A percentile compares a stretch with the other conserved stretches of the same genome.
Conservation (phyloP, 2,797 vertebrate species). For the Sebastes elongatus region DNA sequence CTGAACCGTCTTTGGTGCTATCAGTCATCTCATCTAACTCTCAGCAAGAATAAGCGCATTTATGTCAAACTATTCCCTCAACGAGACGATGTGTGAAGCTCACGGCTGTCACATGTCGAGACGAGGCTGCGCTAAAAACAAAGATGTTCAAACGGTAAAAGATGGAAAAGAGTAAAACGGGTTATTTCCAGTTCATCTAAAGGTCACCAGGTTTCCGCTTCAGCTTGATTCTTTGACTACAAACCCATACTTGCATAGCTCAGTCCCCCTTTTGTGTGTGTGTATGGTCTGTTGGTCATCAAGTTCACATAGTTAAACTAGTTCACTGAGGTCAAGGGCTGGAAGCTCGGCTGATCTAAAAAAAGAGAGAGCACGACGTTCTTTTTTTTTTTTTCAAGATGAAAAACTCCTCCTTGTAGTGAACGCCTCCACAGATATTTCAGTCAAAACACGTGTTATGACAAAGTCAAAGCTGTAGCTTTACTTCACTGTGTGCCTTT, state of each 20-base stretch:
- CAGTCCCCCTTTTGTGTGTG: constrained; percentile 5
- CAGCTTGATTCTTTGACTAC: constrained; percentile 8
- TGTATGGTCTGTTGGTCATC: constrained; percentile 13
- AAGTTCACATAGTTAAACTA: constrained; percentile 32
- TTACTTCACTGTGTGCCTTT: constrained; percentile 30
- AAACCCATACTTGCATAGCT: neutral
- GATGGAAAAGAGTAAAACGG: constrained; percentile 9
- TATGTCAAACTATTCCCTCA: neutral
- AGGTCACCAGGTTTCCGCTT: constrained; percentile 12
- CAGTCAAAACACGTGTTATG: constrained; percentile 13
- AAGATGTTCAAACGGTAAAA: constrained; percentile 1
- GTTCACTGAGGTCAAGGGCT: constrained; percentile 43
- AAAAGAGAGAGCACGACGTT: constrained; percentile 8
- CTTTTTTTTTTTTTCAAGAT: constrained; percentile 20
- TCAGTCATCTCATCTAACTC: neutral
- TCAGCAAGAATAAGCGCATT: neutral
- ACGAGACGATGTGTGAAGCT: neutral
- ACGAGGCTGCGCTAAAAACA: neutral
- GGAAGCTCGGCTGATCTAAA: constrained; percentile 36
- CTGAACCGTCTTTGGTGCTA: too few relatives aligned
- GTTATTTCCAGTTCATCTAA: constrained; percentile 22
- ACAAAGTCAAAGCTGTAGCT: constrained; percentile 22
- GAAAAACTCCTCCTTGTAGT: constrained; percentile 21
- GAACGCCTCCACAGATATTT: constrained; percentile 29
- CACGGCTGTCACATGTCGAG: neutral